Evolutionary conservation across 2,888 invertebrate genomes (phyloP).

Genomic region (Tiliacea citrago): DNA sequence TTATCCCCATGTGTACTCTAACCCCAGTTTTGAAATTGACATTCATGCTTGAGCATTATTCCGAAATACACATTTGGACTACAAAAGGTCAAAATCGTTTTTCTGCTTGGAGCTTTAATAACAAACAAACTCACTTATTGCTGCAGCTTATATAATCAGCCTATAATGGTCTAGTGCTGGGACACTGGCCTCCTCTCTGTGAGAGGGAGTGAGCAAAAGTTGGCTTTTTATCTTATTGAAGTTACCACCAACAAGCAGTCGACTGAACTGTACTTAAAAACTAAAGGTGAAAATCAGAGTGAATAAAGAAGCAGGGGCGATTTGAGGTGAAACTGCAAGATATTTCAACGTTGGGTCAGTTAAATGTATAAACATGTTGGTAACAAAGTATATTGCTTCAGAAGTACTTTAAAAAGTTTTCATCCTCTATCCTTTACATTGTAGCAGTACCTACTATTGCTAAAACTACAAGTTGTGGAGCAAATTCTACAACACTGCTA

Average conservation of each 20-base stretch:
- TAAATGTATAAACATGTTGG: not conserved
- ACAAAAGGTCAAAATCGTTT: not conserved
- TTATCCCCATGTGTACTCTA: not conserved
- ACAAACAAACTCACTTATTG: not conserved
- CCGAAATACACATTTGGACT: not conserved
- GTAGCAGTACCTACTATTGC: not conserved
- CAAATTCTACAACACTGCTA: too few species aligned
- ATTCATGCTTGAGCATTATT: conserved; percentile 7
- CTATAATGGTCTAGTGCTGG: too few species aligned
- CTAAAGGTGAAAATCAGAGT: not conserved
- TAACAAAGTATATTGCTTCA: not conserved
- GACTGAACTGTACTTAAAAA: not conserved
- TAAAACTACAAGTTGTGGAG: not conserved
- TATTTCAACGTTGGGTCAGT: not conserved
- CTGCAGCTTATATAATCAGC: not conserved
- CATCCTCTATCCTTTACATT: not conserved
- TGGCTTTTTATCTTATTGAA: too few species aligned
- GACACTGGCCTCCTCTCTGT: too few species aligned
- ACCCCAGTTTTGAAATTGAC: not conserved
- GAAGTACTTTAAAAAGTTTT: not conserved
- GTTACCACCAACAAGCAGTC: not conserved
- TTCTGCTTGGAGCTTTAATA: not conserved
- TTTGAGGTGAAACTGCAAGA: not conserved
- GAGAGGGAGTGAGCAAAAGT: too few species aligned
- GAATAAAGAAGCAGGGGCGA: not conserved